Evolutionary conservation across 1,140 invertebrate genomes (phyloP).

Genomic region (Euura saliciscinereae): DNA sequence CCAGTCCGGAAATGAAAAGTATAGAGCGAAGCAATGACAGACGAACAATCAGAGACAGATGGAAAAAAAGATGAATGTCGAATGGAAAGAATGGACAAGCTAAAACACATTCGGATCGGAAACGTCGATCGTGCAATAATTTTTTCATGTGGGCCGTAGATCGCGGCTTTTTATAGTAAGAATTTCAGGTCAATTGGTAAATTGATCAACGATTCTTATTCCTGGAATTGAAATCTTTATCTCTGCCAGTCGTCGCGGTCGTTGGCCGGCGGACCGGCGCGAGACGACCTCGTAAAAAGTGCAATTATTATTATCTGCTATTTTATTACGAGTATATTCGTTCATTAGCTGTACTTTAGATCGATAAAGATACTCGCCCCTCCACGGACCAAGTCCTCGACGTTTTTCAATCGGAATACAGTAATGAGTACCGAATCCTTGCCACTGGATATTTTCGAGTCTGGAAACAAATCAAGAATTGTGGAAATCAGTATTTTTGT

Average conservation of each 20-base stretch:
- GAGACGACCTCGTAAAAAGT: conserved; percentile 47
- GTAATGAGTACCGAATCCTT: too few relatives aligned
- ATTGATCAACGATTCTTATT: conserved; percentile 57
- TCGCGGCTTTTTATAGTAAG: conserved; percentile 39
- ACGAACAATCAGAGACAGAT: conserved; percentile 10
- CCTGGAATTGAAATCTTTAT: conserved; percentile 55
- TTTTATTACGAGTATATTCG: conserved; percentile 1
- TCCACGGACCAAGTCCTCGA: too few relatives aligned
- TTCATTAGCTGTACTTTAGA: conserved; percentile 7
- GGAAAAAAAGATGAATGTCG: not conserved
- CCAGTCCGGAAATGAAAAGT: conserved; percentile 49
- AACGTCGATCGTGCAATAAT: conserved; percentile 30
- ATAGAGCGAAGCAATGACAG: conserved; percentile 26
- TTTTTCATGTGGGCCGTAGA: conserved; percentile 39
- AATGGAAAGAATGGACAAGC: not conserved
- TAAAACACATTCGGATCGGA: conserved; percentile 20
- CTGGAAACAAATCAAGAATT: too few relatives aligned
- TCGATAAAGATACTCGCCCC: not conserved
- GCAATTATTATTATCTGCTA: conserved; percentile 52
- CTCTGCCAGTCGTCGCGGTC: conserved; percentile 24
- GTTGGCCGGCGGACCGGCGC: conserved; percentile 19
- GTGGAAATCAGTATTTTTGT: too few relatives aligned
- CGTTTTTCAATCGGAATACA: too few relatives aligned
- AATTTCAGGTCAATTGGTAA: conserved; percentile 57
- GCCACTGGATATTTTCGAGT: too few relatives aligned